These are phyloP conservation scores for Cyprinella venusta DNA, from an alignment of 2,797 vertebrate species.

Conservation along the genomic window DNA sequence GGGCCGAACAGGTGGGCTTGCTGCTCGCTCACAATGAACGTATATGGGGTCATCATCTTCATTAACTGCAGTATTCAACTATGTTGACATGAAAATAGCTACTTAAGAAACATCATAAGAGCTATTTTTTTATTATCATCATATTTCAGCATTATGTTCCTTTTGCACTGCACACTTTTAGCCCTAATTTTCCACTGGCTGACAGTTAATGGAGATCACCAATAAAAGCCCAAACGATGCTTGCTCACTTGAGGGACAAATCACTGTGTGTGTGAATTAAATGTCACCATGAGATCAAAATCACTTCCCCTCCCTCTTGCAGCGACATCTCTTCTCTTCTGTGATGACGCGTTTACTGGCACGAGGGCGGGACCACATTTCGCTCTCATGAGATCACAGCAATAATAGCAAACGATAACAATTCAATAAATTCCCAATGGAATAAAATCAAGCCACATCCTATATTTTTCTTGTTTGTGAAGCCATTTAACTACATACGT, in stretches of 20 bases:
- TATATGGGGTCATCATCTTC: conserved; percentile 61
- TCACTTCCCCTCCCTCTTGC: background rate
- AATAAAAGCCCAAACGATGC: background rate
- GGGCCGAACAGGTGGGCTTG: conserved; percentile 49
- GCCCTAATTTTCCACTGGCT: background rate
- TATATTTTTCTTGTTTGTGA: background rate
- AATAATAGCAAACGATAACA: background rate
- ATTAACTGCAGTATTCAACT: conserved; percentile 66
- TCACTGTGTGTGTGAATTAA: background rate
- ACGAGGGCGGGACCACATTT: too few species aligned
- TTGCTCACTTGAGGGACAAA: background rate
- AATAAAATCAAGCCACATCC: background rate
- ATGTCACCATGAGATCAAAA: background rate
- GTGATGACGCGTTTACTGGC: background rate
- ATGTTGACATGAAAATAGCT: background rate
- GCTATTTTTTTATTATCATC: background rate
- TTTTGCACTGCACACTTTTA: background rate
- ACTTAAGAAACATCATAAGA: conserved; percentile 11
- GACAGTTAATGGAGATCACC: background rate
- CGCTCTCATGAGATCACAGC: background rate
- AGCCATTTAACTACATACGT: background rate
- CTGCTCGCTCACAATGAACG: conserved; percentile 55
- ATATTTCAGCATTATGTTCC: background rate
- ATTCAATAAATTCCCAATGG: background rate
- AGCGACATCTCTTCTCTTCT: background rate